Percentiles rank a stretch among this genome's conserved stretches.
phyloP scores from a whole-genome alignment of 2,113 vertebrate species.

The Mystacornis crossleyi region DNA sequence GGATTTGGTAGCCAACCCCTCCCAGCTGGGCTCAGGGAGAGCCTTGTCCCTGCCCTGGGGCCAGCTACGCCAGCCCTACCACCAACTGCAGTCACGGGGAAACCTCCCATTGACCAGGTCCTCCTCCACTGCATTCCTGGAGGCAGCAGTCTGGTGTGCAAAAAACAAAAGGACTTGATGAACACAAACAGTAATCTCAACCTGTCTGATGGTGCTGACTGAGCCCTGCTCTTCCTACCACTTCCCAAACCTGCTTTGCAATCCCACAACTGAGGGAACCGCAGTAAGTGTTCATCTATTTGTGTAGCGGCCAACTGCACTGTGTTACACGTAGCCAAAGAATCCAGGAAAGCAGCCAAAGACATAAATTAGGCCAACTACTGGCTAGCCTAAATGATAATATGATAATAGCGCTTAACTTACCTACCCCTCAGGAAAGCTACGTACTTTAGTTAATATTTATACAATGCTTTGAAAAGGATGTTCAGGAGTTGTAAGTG shows the following conservation, averaged over 20 bases:
- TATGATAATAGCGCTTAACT: conserved; percentile 13
- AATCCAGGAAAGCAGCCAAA: conserved; percentile 42
- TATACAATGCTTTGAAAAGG: background rate
- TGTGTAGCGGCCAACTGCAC: background rate
- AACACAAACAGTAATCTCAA: background rate
- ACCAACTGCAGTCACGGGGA: background rate
- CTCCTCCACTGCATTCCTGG: background rate
- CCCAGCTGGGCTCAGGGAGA: background rate
- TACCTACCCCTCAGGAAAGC: conserved; percentile 16
- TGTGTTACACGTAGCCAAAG: background rate
- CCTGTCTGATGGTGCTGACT: background rate
- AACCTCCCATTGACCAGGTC: background rate
- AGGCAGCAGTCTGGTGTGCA: background rate
- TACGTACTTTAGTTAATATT: conserved; percentile 31
- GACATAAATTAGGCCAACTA: conserved; percentile 31
- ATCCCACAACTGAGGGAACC: background rate
- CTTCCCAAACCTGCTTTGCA: conserved; percentile 15
- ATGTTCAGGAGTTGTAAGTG: conserved; percentile 2
- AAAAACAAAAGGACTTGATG: background rate
- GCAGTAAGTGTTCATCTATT: background rate
- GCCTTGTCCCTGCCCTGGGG: background rate
- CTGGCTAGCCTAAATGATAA: conserved; percentile 34
- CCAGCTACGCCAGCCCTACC: background rate
- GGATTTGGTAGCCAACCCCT: background rate
- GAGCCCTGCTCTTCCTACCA: background rate